A percentile compares a stretch with the other conserved stretches of the same genome.
Conservation (phyloP, 2,888 invertebrate genomes). For the Troides helena region DNA sequence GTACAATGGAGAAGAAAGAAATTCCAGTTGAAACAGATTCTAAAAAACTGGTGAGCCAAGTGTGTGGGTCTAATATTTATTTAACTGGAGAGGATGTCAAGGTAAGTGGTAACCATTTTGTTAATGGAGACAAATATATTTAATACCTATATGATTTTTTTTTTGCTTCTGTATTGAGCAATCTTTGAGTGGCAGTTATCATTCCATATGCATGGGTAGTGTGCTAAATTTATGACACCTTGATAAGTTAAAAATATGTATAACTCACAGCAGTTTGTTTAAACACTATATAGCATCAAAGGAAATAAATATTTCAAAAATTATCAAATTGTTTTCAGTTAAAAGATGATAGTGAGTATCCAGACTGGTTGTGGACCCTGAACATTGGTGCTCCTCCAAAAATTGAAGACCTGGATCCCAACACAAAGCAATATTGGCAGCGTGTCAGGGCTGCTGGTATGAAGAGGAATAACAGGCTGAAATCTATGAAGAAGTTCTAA, state of each 20-base stretch:
- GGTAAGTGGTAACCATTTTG: constrained; percentile 47
- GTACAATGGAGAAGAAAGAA: constrained; percentile 84
- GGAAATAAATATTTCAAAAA: too few relatives aligned
- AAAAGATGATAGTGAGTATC: constrained; percentile 84
- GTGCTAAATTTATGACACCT: too few relatives aligned
- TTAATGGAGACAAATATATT: too few relatives aligned
- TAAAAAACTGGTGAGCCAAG: constrained; percentile 85
- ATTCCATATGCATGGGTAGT: too few relatives aligned
- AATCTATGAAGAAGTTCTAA: constrained; percentile 82
- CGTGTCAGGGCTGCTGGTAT: constrained; percentile 84
- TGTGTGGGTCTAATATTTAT: constrained; percentile 92
- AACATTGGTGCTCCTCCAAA: constrained; percentile 82
- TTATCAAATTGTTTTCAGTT: constrained; percentile 43
- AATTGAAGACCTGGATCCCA: constrained; percentile 88
- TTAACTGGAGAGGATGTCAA: constrained; percentile 90
- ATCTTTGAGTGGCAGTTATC: too few relatives aligned
- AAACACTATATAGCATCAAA: too few relatives aligned
- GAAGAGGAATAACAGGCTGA: constrained; percentile 82
- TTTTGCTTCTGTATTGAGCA: too few relatives aligned
- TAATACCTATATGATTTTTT: too few relatives aligned
- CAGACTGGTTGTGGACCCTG: constrained; percentile 94
- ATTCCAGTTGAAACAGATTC: constrained; percentile 93
- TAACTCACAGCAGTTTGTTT: too few relatives aligned
- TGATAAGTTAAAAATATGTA: too few relatives aligned
- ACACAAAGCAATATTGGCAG: constrained; percentile 90